Base-by-base conservation (phyloP, 2,888 invertebrate species). In the Lamproptera curius region DNA sequence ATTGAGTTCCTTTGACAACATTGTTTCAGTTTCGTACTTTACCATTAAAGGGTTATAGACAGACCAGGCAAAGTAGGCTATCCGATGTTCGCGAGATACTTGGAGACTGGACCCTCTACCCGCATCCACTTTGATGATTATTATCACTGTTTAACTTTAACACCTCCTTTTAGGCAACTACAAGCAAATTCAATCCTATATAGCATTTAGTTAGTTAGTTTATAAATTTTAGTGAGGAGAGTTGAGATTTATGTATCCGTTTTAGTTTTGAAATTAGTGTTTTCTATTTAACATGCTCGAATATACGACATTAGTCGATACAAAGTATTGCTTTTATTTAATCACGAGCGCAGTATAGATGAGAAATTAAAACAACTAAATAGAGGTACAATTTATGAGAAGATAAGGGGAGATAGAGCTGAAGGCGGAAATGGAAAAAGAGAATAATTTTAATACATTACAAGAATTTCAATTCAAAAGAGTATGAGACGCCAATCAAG, bases 21-120 rank as follows among this genome's bases (percentile, higher is more conserved):
- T 65, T 61, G 56, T 57, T 59, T 33, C 10, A 3, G 42, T 6
- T 73, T 58, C 62, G 63, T 62, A 59, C 61, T 63, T 61, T 65
- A 74, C 67, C 65, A 67, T 54, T 70, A 61, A 61, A 52, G 64
- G 62, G 16, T 49, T 62, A 63, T 62, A 67, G 71, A 75, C 76
- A 75, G 73, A 77, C 74, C 74, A 73, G 65, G 58, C 59, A 70
- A 73, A 76, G 73, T 74, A 71, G 70, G 54, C 54, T 65, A 67
- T 61, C 67, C 70, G 73, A 69, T 64, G 71, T 70, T 69, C 66
- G 65, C 67, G 65, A 76, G 81, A 84, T 85, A 85, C 85, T 85
- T 85, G 85, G 85, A 85, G 84, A 79, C 76, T 76, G 83, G 77
- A 67, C 73, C 67, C 69, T 70, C 62, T 71, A 77, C 82, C 80